These are phyloP conservation scores for Dendrolimus punctatus DNA, from an alignment of 1,140 invertebrate species.

Conservation along the genomic window DNA sequence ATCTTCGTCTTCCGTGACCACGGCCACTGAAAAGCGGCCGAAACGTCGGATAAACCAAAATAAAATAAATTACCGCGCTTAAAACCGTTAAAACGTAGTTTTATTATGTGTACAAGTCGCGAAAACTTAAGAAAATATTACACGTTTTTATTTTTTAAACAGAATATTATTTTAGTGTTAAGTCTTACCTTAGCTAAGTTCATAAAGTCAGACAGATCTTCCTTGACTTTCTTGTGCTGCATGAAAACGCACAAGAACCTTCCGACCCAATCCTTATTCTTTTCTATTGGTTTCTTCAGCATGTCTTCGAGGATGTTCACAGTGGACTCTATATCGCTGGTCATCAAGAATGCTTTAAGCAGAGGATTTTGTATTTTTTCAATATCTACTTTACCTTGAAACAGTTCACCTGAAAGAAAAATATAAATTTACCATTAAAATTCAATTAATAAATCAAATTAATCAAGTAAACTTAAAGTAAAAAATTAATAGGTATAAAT, in stretches of 20 bases:
- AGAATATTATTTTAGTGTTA: background rate
- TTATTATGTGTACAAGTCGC: too few species aligned
- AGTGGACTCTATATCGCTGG: constrained; percentile 35
- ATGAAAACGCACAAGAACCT: constrained; percentile 47
- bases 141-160: background rate
- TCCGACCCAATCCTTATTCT: constrained; percentile 53
- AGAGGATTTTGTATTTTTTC: constrained; percentile 42
- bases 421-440: background rate
- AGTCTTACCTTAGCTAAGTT: constrained; percentile 34
- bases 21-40: too few species aligned
- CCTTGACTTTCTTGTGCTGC: constrained; percentile 32
- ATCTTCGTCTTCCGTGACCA: too few species aligned
- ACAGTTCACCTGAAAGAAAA: constrained; percentile 43
- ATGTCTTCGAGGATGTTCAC: constrained; percentile 48
- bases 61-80: too few species aligned
- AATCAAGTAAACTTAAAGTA: too few species aligned
- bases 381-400: constrained; percentile 50
- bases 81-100: too few species aligned
- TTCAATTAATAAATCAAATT: too few species aligned
- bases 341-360: constrained; percentile 42
- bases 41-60: too few species aligned
- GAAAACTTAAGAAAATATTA: too few species aligned
- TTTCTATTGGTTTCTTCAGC: constrained; percentile 31
- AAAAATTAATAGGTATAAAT: too few species aligned
- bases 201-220: constrained; percentile 37